A percentile compares a stretch with the other conserved stretches of the same genome.
Evolutionary conservation across 2,888 invertebrate genomes (phyloP).

Genomic region (Galerucella nymphaeae): DNA sequence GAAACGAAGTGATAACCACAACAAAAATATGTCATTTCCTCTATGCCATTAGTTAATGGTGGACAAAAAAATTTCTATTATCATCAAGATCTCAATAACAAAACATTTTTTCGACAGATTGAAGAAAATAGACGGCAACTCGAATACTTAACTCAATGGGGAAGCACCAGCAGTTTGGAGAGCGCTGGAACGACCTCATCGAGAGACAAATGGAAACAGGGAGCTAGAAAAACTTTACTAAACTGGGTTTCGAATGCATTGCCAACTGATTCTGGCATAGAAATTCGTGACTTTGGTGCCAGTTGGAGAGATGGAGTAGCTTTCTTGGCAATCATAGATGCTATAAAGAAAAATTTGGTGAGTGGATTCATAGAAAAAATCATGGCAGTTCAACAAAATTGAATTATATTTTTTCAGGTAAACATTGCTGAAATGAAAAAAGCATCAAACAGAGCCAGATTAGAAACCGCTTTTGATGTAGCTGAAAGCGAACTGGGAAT

Average conservation of each 20-base stretch:
- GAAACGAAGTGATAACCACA: no score
- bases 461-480: constrained; percentile 93
- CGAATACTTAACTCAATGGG: constrained; percentile 84
- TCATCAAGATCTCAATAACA: no score
- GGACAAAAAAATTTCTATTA: no score
- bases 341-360: constrained; percentile 88
- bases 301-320: constrained; percentile 97
- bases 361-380: not conserved
- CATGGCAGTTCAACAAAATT: not conserved
- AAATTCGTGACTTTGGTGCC: constrained; percentile 92
- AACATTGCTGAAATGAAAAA: constrained; percentile 85
- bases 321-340: constrained; percentile 94
- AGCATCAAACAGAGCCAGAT: constrained; percentile 81
- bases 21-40: no score
- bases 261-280: constrained; percentile 87
- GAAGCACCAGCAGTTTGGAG: constrained; percentile 86
- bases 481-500: constrained; percentile 90
- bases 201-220: constrained; percentile 84
- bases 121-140: constrained; percentile 93
- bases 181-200: constrained; percentile 80
- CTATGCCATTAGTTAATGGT: no score
- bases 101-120: constrained; percentile 71
- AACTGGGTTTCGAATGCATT: constrained; percentile 95
- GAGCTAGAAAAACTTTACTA: constrained; percentile 90
- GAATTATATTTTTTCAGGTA: constrained; percentile 59